Conservation (phyloP, 1,140 invertebrate genomes). For the Nylanderia fulva region DNA sequence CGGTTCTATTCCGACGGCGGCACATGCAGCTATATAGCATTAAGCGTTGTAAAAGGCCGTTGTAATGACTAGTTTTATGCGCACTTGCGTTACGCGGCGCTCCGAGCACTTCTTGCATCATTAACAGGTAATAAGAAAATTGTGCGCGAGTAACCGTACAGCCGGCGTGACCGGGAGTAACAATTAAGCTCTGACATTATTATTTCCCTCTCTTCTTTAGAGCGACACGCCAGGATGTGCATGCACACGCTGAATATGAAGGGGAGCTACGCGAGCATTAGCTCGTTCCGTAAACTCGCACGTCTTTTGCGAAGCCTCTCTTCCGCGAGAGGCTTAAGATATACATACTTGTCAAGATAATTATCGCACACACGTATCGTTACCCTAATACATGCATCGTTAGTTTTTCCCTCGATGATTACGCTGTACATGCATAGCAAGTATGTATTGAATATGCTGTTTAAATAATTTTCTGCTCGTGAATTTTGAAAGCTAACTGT, state of each 20-base stretch:
- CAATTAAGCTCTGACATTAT: constrained; percentile 73
- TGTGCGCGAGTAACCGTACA: constrained; percentile 71
- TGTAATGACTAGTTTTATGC: constrained; percentile 74
- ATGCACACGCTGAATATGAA: background rate
- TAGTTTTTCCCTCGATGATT: constrained; percentile 34
- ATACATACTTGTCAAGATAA: constrained; percentile 48
- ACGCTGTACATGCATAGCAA: background rate
- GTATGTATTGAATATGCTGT: constrained; percentile 13
- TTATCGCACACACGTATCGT: constrained; percentile 14
- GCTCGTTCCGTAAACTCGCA: constrained; percentile 14
- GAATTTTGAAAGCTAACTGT: constrained; percentile 17
- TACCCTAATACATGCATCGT: background rate
- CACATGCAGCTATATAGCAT: constrained; percentile 41
- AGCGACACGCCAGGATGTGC: constrained; percentile 25
- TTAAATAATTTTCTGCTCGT: constrained; percentile 34
- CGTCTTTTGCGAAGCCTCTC: background rate
- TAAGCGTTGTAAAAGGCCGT: constrained; percentile 70
- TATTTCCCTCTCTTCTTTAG: constrained; percentile 52
- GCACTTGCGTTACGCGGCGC: constrained; percentile 48
- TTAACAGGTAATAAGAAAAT: constrained; percentile 77
- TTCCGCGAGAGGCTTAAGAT: constrained; percentile 40
- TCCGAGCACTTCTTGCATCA: constrained; percentile 71
- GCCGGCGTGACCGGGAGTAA: constrained; percentile 55
- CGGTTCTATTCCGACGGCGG: constrained; percentile 15
- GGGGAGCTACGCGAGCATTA: constrained; percentile 8